Evolutionary conservation across 1,140 invertebrate species (phyloP).

Genomic region (Magallana angulata): DNA sequence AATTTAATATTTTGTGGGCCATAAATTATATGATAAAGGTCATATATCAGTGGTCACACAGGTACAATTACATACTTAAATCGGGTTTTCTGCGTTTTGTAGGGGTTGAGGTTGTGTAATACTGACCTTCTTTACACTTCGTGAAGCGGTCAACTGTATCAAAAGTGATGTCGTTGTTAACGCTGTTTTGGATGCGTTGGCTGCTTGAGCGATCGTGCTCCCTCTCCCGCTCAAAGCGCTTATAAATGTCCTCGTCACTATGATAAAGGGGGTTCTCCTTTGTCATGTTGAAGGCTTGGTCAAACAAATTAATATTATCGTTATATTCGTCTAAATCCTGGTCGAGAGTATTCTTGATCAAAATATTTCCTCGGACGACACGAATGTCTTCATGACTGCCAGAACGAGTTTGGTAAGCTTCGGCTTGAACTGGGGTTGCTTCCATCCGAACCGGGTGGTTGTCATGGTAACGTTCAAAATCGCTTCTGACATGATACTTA

Average conservation of each 20-base stretch:
- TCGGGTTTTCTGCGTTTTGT: too few relatives aligned
- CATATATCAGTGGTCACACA: too few relatives aligned
- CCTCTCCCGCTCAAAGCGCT: conserved; percentile 59
- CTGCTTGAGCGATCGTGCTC: conserved; percentile 44
- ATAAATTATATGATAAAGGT: not conserved
- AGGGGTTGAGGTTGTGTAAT: not conserved
- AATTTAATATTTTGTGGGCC: not conserved
- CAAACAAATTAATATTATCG: conserved; percentile 73
- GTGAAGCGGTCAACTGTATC: conserved; percentile 69
- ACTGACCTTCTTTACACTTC: conserved; percentile 55
- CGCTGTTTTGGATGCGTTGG: conserved; percentile 41
- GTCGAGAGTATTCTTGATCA: conserved; percentile 71
- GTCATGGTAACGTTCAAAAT: not conserved
- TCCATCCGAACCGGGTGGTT: not conserved
- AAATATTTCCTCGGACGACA: conserved; percentile 69
- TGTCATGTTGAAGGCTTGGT: conserved; percentile 66
- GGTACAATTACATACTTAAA: too few relatives aligned
- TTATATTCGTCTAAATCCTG: conserved; percentile 65
- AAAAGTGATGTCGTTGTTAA: conserved; percentile 68
- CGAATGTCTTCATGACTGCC: conserved; percentile 56
- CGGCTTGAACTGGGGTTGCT: not conserved
- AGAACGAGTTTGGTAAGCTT: conserved; percentile 5
- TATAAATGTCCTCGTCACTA: conserved; percentile 70
- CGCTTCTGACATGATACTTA: not conserved
- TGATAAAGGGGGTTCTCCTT: conserved; percentile 73